Conservation (phyloP, 2,888 invertebrate genomes). For the Balanococcus diminutus region DNA sequence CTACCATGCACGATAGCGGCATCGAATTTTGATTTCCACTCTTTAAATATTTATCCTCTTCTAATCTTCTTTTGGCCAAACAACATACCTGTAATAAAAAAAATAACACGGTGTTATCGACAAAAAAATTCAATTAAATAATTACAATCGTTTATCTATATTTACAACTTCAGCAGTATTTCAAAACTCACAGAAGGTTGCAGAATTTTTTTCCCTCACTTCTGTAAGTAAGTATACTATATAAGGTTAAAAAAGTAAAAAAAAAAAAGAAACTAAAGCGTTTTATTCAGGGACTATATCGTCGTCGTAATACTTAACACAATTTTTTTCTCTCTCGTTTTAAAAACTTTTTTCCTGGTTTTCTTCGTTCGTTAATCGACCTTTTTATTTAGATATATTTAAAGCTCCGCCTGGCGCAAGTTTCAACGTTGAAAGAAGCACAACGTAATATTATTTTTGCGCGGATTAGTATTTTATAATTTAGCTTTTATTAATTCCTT, state of each 20-base stretch:
- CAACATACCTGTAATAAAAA: conserved; percentile 16
- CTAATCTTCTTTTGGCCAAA: not conserved
- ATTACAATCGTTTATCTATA: not conserved
- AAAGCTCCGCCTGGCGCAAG: conserved; percentile 4
- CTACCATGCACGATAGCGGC: not conserved
- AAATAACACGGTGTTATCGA: not conserved
- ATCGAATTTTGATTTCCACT: conserved; percentile 9
- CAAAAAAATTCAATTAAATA: not conserved
- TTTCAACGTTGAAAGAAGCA: conserved; percentile 27
- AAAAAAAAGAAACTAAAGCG: conserved; percentile 20
- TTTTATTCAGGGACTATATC: conserved; percentile 41
- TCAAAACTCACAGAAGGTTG: not conserved
- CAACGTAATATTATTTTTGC: conserved; percentile 36
- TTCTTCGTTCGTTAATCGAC: conserved; percentile 42
- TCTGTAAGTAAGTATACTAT: not conserved
- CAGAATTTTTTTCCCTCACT: conserved; percentile 2
- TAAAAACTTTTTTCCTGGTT: conserved; percentile 36
- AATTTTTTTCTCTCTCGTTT: conserved; percentile 30
- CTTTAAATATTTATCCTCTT: conserved; percentile 34
- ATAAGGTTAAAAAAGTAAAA: conserved; percentile 3
- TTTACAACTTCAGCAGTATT: not conserved
- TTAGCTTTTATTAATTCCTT: conserved; percentile 37
- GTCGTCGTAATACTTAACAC: conserved; percentile 13
- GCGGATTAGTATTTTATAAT: conserved; percentile 41
- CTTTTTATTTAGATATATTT: conserved; percentile 42